Evolutionary conservation across 2,797 vertebrate species (phyloP).

Genomic region (Pygocentrus nattereri): DNA sequence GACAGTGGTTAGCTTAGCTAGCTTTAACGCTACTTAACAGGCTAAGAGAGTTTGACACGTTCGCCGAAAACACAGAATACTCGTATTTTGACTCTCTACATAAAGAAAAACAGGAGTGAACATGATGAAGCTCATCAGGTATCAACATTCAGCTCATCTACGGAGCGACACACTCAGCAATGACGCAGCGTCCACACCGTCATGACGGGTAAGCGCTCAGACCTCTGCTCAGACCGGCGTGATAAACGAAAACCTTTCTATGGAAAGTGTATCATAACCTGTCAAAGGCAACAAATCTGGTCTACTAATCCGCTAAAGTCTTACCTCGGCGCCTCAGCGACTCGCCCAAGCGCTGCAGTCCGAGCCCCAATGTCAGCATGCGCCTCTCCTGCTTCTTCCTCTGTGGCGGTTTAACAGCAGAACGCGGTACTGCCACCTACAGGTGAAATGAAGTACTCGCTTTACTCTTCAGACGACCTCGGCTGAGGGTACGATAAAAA

Average conservation of each 20-base stretch:
- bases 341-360: neutral
- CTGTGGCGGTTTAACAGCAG: neutral
- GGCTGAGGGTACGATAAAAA: no score
- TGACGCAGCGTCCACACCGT: no score
- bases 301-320: neutral
- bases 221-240: neutral
- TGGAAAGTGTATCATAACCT: neutral
- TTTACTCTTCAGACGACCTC: neutral
- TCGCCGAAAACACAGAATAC: no score
- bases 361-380: conserved; percentile 42
- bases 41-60: no score
- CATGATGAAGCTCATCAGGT: no score
- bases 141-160: no score
- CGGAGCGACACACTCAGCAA: no score
- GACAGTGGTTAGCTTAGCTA: no score
- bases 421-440: conserved; percentile 31
- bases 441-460: neutral
- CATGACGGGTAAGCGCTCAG: neutral
- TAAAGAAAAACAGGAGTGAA: no score
- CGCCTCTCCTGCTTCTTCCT: neutral
- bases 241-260: neutral
- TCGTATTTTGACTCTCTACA: no score
- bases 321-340: neutral
- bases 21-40: no score
- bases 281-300: neutral